Evolutionary conservation across 2,113 vertebrate genomes (phyloP).

Genomic region (Muntiacus reevesi): DNA sequence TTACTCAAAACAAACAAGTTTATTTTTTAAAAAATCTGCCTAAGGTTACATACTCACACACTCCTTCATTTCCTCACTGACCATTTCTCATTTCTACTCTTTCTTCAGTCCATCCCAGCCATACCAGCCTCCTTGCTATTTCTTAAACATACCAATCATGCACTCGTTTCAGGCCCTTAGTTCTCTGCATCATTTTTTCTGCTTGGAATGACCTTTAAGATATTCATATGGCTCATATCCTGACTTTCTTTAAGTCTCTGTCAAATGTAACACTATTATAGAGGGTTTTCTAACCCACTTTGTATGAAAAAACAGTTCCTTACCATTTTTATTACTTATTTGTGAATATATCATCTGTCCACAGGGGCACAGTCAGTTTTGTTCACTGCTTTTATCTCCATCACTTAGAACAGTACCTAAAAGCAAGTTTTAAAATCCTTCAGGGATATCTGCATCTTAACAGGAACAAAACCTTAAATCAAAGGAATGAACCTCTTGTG

Average conservation of each 20-base stretch:
- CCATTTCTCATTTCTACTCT: not conserved
- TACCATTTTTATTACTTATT: not conserved
- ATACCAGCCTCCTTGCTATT: not conserved
- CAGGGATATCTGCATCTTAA: not conserved
- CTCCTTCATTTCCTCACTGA: not conserved
- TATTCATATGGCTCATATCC: not conserved
- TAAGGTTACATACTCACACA: not conserved
- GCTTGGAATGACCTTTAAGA: not conserved
- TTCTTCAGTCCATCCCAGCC: not conserved
- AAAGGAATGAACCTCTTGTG: not conserved
- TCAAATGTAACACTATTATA: not conserved
- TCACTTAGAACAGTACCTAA: not conserved
- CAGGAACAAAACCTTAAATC: conserved; percentile 1
- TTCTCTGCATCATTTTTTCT: not conserved
- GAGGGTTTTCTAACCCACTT: not conserved
- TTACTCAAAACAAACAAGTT: not conserved
- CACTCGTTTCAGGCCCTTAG: not conserved
- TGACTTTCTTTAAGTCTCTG: not conserved
- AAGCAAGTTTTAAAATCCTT: not conserved
- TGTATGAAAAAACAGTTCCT: not conserved
- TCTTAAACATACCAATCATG: not conserved
- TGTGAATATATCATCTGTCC: not conserved
- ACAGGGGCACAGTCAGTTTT: not conserved
- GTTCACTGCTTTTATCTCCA: not conserved
- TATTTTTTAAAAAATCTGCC: not conserved